Conservation (phyloP, 2,113 vertebrate species). For the Sturnus vulgaris region DNA sequence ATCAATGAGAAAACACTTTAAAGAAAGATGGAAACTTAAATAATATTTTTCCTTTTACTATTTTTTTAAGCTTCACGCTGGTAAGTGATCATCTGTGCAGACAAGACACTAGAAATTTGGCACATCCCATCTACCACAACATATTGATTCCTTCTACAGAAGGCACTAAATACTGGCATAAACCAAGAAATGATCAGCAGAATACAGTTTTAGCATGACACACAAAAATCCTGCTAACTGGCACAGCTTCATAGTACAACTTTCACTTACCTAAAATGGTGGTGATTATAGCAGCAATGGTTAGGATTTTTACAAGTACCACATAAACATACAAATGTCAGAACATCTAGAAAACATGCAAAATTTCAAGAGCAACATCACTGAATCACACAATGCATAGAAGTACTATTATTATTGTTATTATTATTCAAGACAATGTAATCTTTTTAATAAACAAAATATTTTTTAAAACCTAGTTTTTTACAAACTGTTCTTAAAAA, state of each 20-base stretch:
- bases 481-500: constrained; percentile 54
- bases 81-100: constrained; percentile 1
- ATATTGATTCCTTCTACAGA: constrained; percentile 60
- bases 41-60: neutral
- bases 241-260: constrained; percentile 47
- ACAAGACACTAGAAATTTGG: constrained; percentile 29
- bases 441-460: constrained; percentile 28
- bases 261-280: constrained; percentile 28
- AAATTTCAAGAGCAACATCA: constrained; percentile 59
- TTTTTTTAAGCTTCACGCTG: neutral
- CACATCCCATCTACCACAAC: constrained; percentile 29
- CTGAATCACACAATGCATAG: constrained; percentile 69
- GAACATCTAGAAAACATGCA: constrained; percentile 71
- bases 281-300: constrained; percentile 66
- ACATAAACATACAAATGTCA: constrained; percentile 28
- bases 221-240: constrained; percentile 24
- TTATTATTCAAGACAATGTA: constrained; percentile 61
- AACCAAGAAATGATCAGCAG: constrained; percentile 48
- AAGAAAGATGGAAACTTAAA: neutral
- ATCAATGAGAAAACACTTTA: neutral
- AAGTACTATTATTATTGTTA: neutral
- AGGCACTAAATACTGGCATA: constrained; percentile 55
- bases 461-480: neutral
- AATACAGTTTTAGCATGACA: constrained; percentile 33
- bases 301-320: constrained; percentile 59